Evolutionary conservation across 64 coral and sea anemone genomes (phyloP), one percentile per base, ranked within the genome.

Genomic region (Montipora cactus): DNA sequence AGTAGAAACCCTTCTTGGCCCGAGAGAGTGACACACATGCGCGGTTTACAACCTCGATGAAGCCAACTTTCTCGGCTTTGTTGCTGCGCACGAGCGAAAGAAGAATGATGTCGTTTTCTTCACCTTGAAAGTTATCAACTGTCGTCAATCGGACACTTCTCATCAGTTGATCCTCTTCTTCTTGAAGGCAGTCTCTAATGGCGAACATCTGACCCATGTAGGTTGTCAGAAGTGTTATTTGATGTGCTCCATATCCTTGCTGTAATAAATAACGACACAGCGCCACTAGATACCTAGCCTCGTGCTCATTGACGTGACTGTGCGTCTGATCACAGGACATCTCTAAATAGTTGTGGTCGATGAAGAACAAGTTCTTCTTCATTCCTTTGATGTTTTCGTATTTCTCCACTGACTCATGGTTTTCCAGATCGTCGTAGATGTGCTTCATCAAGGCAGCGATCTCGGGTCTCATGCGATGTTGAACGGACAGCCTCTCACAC

Each of bases 401-500:
- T 6, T 80, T 14, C 8, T 87, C 72, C 13, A 98, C 96, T 8
- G 87, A 87, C 13, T 72, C 12, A n/a, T 95, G 75, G 50, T 98
- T 88, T 48, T 93, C 20, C 22, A 98, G 78, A 50, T 93, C 94
- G 16, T 84, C 66, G 72, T 98, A 98, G 61, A 95, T 98, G 88
- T 95, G 94, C 4, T 45, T 87, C 77, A 95, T 58, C 16, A 98
- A 49, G 19, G 76, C 53, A 3, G 96, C 91, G 46, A 98, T 98
- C 59, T 95, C 88, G 47, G 96, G 96, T 71, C 94, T 69, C 96
- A 98, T 98, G 64, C 96, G 90, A 88, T 98, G 96, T 72, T 98
- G 96, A 12, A 98, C 81, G 19, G 94, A 91, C 9, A 98, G 37
- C 10, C 69, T 62, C 7, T 87, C 88, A 25, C 91, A 93, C 12